A percentile compares a stretch with the other conserved stretches of the same genome.
These are phyloP conservation scores for Antennarius maculatus DNA, from an alignment of 2,797 vertebrate species.

Conservation along the genomic window DNA sequence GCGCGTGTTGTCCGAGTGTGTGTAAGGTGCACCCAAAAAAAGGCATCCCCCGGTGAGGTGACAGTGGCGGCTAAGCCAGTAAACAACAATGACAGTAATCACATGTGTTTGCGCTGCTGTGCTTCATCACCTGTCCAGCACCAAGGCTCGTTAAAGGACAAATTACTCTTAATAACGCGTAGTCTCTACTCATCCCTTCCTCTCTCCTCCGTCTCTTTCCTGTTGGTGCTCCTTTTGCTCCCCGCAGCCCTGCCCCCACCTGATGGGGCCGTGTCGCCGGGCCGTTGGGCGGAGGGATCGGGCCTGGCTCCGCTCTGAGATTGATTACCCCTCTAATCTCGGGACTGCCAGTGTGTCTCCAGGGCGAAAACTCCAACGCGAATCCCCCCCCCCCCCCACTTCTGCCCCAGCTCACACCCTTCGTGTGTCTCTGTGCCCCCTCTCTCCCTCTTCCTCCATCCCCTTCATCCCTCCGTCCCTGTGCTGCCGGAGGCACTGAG, in stretches of 20 bases:
- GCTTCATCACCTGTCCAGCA: slow-evolving; percentile 81
- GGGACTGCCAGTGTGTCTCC: slow-evolving; percentile 78
- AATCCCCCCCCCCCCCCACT: slow-evolving; percentile 45
- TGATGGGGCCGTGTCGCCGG: slow-evolving; percentile 69
- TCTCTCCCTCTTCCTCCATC: slow-evolving; percentile 67
- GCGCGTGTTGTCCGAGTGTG: slow-evolving; percentile 18
- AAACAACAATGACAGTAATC: slow-evolving; percentile 81
- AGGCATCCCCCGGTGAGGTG: slow-evolving; percentile 68
- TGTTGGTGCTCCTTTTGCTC: slow-evolving; percentile 56
- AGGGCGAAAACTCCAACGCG: slow-evolving; percentile 71
- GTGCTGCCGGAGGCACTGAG: slow-evolving; percentile 75
- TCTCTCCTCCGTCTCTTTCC: slow-evolving; percentile 43
- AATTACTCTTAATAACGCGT: slow-evolving; percentile 84
- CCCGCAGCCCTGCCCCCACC: slow-evolving; percentile 65
- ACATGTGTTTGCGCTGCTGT: slow-evolving; percentile 79
- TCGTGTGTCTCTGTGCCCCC: slow-evolving; percentile 56
- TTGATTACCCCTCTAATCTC: slow-evolving; percentile 81
- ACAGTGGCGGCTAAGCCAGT: slow-evolving; percentile 69
- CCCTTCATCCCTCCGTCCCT: slow-evolving; percentile 78
- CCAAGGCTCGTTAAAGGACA: slow-evolving; percentile 83
- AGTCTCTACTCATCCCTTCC: slow-evolving; percentile 60
- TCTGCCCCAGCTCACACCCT: slow-evolving; percentile 58
- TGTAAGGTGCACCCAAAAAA: slow-evolving; percentile 62
- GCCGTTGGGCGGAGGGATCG: slow-evolving; percentile 67
- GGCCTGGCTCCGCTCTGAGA: slow-evolving; percentile 72